Conservation (phyloP, 2,888 invertebrate genomes). For the Pecten maximus region DNA sequence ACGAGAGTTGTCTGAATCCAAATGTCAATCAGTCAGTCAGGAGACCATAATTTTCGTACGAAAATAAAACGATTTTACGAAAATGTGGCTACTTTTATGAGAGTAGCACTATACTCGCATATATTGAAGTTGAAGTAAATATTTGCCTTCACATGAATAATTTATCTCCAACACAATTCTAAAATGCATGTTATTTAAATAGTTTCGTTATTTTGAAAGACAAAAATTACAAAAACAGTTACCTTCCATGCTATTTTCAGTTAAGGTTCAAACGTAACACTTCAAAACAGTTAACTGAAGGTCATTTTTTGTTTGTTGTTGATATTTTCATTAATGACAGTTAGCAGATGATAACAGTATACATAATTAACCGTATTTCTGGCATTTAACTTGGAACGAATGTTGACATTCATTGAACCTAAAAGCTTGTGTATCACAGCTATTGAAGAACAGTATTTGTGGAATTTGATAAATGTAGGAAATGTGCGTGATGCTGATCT, state of each 20-base stretch:
- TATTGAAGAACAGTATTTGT: not conserved
- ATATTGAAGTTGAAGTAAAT: no score
- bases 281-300: not conserved
- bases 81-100: not conserved
- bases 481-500: not conserved
- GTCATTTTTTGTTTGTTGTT: not conserved
- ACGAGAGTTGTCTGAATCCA: not conserved
- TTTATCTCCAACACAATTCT: no score
- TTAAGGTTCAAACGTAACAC: not conserved
- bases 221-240: not conserved
- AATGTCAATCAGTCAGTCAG: not conserved
- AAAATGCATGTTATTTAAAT: no score
- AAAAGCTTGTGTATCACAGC: not conserved
- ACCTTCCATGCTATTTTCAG: not conserved
- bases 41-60: not conserved
- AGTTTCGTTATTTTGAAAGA: not conserved
- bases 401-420: not conserved
- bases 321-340: not conserved
- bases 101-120: no score
- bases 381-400: not conserved
- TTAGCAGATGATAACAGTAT: not conserved
- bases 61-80: not conserved
- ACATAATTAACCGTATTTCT: not conserved
- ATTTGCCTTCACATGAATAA: no score
- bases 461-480: not conserved